These are phyloP conservation scores for Drosophila koepferae DNA, from an alignment of 2,888 invertebrate genomes.

Conservation along the genomic window DNA sequence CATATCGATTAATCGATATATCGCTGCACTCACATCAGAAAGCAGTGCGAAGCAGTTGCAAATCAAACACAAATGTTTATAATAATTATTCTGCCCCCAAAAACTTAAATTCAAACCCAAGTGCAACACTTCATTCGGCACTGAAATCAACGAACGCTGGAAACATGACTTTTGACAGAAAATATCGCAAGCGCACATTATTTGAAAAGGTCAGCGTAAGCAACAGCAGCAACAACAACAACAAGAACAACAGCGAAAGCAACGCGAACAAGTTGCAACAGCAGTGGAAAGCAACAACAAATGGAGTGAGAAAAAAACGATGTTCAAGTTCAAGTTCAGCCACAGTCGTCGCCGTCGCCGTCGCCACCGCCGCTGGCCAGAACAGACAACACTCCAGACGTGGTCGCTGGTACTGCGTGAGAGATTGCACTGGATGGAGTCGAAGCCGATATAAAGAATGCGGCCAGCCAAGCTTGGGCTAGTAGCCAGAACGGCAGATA, in stretches of 20 bases:
- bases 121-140: constrained; percentile 41
- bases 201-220: constrained; percentile 71
- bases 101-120: constrained; percentile 3
- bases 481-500: constrained; percentile 61
- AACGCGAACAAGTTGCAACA: constrained; percentile 9
- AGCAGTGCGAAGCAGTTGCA: constrained; percentile 36
- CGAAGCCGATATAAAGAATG: constrained; percentile 72
- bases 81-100: constrained; percentile 11
- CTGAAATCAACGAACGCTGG: constrained; percentile 54
- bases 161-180: constrained; percentile 75
- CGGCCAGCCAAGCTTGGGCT: constrained; percentile 48
- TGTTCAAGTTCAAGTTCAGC: constrained; percentile 72
- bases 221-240: constrained; percentile 28
- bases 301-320: constrained; percentile 36
- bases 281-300: constrained; percentile 10
- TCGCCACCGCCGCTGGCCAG: constrained; percentile 20
- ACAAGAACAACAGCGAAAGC: constrained; percentile 18
- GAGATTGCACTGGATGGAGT: constrained; percentile 53
- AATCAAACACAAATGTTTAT: constrained; percentile 7
- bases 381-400: constrained; percentile 53
- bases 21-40: constrained; percentile 1
- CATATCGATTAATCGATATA: constrained; percentile 19
- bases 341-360: constrained; percentile 23
- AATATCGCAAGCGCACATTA: constrained; percentile 52
- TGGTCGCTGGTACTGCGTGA: constrained; percentile 58